Base-by-base conservation (phyloP, 2,888 invertebrate species). In the Thymelicus lineola region DNA sequence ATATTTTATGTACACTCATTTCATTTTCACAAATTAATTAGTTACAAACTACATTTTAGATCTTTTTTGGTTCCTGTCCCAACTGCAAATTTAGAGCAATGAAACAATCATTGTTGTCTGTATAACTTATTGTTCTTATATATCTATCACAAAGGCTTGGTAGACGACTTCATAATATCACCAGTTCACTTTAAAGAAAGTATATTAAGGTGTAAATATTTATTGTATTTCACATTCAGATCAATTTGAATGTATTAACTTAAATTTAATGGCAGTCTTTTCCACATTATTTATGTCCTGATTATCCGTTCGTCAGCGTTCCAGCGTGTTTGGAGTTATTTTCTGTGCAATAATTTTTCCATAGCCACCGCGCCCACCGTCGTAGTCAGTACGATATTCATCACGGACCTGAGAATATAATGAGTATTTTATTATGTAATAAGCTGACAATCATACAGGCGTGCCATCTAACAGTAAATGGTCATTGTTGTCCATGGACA, bases 331-430 rank as follows among this genome's bases (percentile, higher is more conserved):
- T 1, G 95, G 95, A 5, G 90, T 95, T 67, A 97, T 95, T 92
- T 98, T 98, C 85, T 97, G 97, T 74, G 97, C 97, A 76, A 98
- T 96, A 73, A 98, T 96, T 93, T 98, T 99, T 42, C 99, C 99
- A 90, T 99, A 99, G 17, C 99, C 99, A 63, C 99, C 99, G 86
- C 99, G 94, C 0, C 99, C 99, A 46, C 97, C 96, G 87, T 99
- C 99, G 90, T 96, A 99, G 86, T 99, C 99, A 74, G 98, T 98
- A 84, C 99, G 95, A 85, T 99, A 99, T 93, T 99, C 99, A 86
- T 99, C 99, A 80, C 99, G 95, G 5, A 99, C 98, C 97, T 98
- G 86, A 50, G 88, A 91, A 55, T 58, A 15, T 17, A 12, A 45
- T 28, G 28, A 28, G 28, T 28, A 28, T 28, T 28, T 28, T 28